Evolutionary conservation across 2,797 vertebrate genomes (phyloP), one percentile per base, ranked within the genome.

Genomic region (Hylomyscus alleni): DNA sequence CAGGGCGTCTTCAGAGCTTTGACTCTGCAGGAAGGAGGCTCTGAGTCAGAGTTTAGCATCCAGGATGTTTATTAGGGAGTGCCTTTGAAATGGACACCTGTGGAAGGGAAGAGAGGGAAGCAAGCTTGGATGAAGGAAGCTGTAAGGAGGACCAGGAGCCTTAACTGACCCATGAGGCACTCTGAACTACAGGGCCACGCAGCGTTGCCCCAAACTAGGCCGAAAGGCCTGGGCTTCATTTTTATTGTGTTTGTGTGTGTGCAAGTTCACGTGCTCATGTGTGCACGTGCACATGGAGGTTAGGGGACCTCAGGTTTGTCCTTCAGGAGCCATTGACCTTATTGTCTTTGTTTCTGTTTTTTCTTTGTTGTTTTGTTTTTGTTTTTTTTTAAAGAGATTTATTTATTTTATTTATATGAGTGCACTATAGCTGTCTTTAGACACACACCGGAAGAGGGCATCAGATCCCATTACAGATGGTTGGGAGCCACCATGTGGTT

Each of bases 11-110:
- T 89, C 83, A 67, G 72, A 44, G 44, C 44, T 83, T 40, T 75
- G 80, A n/a, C 24, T 83, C 29, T 29, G 17, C 80, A 60, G 92
- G 93, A 95, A 96, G 96, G 84, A 90, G 84, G 80, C 72, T 82
- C 94, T 93, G 97, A 97, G 92, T 97, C 97, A 96, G 87, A 94
- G 80, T 78, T 91, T 80, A 88, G 67, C 84, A 86, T 97, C 67
- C 88, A 89, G 95, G 96, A 94, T 95, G 96, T 97, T 96, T 95
- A 47, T n/a, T 14, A 65, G 88, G 87, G 72, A 85, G 58, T 90
- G 89, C 60, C 58, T 96, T 84, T 85, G 85, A 65, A 24, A 95
- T 37, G 3, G 1, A 96, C 81, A 96, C 88, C 78, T 91, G 65
- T 17, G 62, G 72, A 72, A 87, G 72, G 22, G 80, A 84, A 81